Conservation (phyloP, 2,797 vertebrate genomes). For the Myotis pilosus region DNA sequence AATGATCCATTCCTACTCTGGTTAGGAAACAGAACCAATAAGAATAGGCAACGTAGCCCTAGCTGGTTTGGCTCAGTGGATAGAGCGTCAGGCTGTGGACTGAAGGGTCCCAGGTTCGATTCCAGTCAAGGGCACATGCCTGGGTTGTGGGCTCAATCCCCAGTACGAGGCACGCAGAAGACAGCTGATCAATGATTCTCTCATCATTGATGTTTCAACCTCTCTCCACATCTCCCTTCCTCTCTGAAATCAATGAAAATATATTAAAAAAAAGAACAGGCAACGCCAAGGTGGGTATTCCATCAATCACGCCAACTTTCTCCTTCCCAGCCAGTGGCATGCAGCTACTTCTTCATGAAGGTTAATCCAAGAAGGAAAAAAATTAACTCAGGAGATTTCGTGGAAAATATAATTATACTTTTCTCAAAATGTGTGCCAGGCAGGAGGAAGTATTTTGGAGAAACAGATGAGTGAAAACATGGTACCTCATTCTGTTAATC, state of each 20-base stretch:
- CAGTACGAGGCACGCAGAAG: too few species aligned
- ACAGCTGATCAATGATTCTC: too few species aligned
- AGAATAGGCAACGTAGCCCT: not conserved
- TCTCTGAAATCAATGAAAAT: too few species aligned
- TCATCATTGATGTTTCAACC: too few species aligned
- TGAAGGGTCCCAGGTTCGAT: too few species aligned
- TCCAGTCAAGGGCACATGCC: too few species aligned
- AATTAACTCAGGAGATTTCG: not conserved
- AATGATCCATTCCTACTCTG: not conserved
- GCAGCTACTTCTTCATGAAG: not conserved
- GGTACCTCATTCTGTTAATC: not conserved
- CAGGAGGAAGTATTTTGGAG: not conserved
- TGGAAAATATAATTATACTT: not conserved
- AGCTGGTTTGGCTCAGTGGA: too few species aligned
- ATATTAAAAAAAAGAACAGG: not conserved
- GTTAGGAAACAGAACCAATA: not conserved
- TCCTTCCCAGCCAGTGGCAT: not conserved
- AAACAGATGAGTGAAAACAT: not conserved
- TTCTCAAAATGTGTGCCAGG: not conserved
- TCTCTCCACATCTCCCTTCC: too few species aligned
- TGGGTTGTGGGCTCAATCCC: too few species aligned
- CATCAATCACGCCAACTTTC: too few species aligned
- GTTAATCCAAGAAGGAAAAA: not conserved
- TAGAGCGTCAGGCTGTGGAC: too few species aligned
- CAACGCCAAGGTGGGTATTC: not conserved